These are phyloP conservation scores for Tribolium freemani DNA, from an alignment of 2,888 invertebrate species.

Conservation along the genomic window DNA sequence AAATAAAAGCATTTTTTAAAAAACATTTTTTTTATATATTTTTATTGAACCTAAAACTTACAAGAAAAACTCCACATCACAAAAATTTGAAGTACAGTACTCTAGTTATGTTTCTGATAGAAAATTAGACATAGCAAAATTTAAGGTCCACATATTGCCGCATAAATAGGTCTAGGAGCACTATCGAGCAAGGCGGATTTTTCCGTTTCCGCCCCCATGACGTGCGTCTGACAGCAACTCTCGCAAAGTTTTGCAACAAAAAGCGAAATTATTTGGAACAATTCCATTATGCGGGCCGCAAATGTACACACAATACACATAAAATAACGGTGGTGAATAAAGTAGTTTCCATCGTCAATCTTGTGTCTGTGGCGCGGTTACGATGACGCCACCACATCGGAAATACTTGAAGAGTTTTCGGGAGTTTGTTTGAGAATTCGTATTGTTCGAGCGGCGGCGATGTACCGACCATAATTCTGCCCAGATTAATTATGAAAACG, in stretches of 20 bases:
- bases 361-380: conserved; percentile 39
- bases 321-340: conserved; percentile 54
- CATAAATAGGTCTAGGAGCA: too few species aligned
- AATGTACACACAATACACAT: conserved; percentile 50
- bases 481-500: conserved; percentile 64
- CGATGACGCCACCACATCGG: conserved; percentile 52
- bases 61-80: too few species aligned
- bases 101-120: too few species aligned
- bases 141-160: too few species aligned
- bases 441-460: conserved; percentile 57
- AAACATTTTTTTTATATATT: too few species aligned
- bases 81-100: too few species aligned
- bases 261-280: conserved; percentile 45
- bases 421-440: conserved; percentile 59
- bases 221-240: conserved; percentile 39
- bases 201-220: conserved; percentile 4
- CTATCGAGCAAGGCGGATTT: neutral
- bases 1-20: too few species aligned
- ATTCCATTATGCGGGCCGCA: conserved; percentile 44
- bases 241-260: conserved; percentile 34
- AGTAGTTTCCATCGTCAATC: conserved; percentile 57
- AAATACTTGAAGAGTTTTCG: conserved; percentile 61
- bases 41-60: too few species aligned
- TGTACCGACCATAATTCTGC: conserved; percentile 59
- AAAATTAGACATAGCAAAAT: too few species aligned